Base-by-base conservation (phyloP, 2,113 vertebrate genomes). In the Phrynocephalus versicolor region DNA sequence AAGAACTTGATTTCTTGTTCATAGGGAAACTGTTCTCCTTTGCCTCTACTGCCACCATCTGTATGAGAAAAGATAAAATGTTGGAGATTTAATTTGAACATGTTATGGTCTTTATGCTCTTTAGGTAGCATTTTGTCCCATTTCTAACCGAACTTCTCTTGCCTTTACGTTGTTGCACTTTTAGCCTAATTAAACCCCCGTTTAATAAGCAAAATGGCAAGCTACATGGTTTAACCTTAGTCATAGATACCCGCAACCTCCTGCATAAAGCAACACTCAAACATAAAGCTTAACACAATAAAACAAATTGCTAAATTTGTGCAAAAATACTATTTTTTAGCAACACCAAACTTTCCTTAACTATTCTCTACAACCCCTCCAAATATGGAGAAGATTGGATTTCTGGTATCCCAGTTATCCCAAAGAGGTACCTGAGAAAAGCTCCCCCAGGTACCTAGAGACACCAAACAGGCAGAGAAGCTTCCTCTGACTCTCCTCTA, bases 1-100 rank as follows among this genome's bases (percentile, higher is more conserved):
- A 99, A 99, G 96, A 99, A 99, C 95, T 99, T 99, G 88, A 99
- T 97, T 93, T 99, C 98, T 95, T 98, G 98, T 64, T 99, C 98
- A 39, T 99, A 97, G 67, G 97, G 97, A 91, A 97, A 97, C 69
- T 96, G 97, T 33, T 97, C 97, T 92, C 96, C 97, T 95, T 98
- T 97, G 67, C 91, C 93, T 92, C 96, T 96, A 72, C 96, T 93
- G 92, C 95, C 97, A 77, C 96, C 94, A 96, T 99, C 98, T 99
- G 93, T 84, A 90, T 88, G 93, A 14, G 89, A 78, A 81, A 1
- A 88, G 94, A 94, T 92, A 95, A 84, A 80, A 78, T 37, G n/a
- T 27, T 33, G 7, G 39, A 84, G 41, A 37, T 58, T 14, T 30
- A 58, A 69, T 70, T 82, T 85, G 88, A 89, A 91, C 39, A 79